phyloP scores from a whole-genome alignment of 2,113 vertebrate species.

The Ia io region DNA sequence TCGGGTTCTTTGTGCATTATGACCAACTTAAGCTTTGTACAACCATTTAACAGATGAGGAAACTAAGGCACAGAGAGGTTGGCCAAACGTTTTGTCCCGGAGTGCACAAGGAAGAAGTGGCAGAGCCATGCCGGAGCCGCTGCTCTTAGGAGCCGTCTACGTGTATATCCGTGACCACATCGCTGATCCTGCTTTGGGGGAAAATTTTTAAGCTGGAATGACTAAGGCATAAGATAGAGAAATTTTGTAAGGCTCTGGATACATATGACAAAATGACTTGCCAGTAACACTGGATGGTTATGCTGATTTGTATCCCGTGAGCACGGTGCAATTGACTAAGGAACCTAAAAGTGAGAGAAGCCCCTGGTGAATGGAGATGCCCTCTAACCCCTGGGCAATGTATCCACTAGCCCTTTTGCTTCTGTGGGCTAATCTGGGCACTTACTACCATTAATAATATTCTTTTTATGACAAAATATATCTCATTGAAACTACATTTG shows the following conservation, averaged over 20 bases:
- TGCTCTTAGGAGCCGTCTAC: not conserved
- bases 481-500: not conserved
- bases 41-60: not conserved
- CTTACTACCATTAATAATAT: not conserved
- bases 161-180: not conserved
- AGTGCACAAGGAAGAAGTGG: not conserved
- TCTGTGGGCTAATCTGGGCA: not conserved
- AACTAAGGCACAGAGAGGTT: not conserved
- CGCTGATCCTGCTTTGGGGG: not conserved
- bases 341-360: not conserved
- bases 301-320: not conserved
- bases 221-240: not conserved
- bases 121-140: not conserved
- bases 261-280: not conserved
- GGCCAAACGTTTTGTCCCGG: not conserved
- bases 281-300: not conserved
- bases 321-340: not conserved
- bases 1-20: not conserved
- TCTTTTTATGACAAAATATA: not conserved
- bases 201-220: not conserved
- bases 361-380: not conserved
- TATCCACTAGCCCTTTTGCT: not conserved
- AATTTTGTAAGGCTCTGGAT: not conserved
- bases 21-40: not conserved
- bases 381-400: not conserved